Evolutionary conservation across 1,140 invertebrate genomes (phyloP), one percentile per base, ranked within the genome.

Genomic region (Tetramorium simillimum): DNA sequence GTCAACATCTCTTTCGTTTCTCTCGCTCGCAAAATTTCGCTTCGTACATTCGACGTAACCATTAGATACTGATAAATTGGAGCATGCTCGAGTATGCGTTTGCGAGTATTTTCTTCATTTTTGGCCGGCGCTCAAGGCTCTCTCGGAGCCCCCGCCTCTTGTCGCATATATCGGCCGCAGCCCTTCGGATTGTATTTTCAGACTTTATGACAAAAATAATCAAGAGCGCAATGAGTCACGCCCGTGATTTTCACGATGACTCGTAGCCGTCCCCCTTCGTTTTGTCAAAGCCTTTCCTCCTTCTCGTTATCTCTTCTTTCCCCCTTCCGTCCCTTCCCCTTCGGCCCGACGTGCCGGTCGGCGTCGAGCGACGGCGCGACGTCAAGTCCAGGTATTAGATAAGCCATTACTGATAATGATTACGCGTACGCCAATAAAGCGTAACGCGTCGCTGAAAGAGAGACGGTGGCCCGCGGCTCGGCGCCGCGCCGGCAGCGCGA

Each of bases 151-250:
- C 80, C 85, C 62, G 69, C 76, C 86, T 67, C 86, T 85, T 75
- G 60, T 85, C 67, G 76, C 46, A 75, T 91, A 90, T 76, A 75
- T 72, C 80, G 63, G 65, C 85, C 56, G 67, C 78, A 87, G 90
- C 93, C 94, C 94, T 94, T 93, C 82, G 76, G 67, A 81, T 86
- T 89, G 86, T 95, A 95, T 95, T 95, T 95, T 95, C 88, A 90
- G 94, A 94, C 90, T 92, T 95, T 93, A 93, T 92, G 93, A 94
- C 92, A 90, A 93, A 94, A 94, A 95, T 95, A 94, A 95, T 94
- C 90, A 88, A 90, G 65, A 69, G 65, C 65, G 73, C 86, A 86
- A 90, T 94, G 93, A 95, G 72, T 94, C 94, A 94, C 69, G 86
- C 90, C 58, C 82, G 80, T 21, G 65, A 85, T 75, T 84, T 67